Base-by-base conservation (phyloP, 2,888 invertebrate genomes). In the Melipona beecheii region DNA sequence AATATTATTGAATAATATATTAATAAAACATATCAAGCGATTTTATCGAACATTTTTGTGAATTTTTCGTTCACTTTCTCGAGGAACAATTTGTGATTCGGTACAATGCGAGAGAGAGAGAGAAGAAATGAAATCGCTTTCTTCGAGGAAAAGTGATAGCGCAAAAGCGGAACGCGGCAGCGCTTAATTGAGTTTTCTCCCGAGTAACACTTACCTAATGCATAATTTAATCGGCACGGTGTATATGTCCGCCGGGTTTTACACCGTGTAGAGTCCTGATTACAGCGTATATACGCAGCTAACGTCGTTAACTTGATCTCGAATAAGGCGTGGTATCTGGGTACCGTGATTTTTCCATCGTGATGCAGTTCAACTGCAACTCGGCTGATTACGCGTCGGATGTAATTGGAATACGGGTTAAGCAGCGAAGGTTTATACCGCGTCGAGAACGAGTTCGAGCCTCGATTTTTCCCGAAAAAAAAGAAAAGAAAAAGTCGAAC, bases 351-450 rank as follows among this genome's bases (percentile, higher is more conserved):
- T 76, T 83, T 82, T 83, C 60, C 27, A 17, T 3, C 72, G 68
- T 69, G 76, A 73, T 79, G 85, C 85, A 64, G 72, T 84, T 50
- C 52, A 64, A 73, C 84, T 77, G 74, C 75, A 52, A 62, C 36
- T 50, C 73, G 81, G 65, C 75, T 85, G 85, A 87, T 85, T 79
- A 75, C 72, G 71, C 79, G 75, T 62, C 74, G 58, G 75, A 85
- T 85, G 87, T 82, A 77, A 86, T 86, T 87, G 84, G 78, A 78
- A 86, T 86, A 81, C 74, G 78, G 87, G 87, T 86, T 87, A 87
- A 87, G 71, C 75, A 84, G 76, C 72, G 82, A 79, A 87, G 71
- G 81, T 86, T 85, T 81, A 85, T 74, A 87, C 77, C 78, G 78
- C 69, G 78, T 49, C 74, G 11, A 52, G 87, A 86, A 86, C 85